Conservation (phyloP, 2,113 vertebrate genomes). For the Phalacrocorax aristotelis region DNA sequence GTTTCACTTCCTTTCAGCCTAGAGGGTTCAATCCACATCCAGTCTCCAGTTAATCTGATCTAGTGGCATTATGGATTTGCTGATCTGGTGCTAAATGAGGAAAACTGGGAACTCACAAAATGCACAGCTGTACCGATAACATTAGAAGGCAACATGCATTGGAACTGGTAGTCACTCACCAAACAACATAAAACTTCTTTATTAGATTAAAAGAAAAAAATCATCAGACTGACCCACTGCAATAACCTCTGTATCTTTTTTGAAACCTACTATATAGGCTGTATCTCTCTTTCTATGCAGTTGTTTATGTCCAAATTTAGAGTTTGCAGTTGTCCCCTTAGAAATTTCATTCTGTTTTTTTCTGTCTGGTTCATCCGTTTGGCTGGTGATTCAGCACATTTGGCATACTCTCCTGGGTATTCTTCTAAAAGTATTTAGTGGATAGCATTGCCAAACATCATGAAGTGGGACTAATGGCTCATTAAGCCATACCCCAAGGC, state of each 20-base stretch:
- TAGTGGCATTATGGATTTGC: background rate
- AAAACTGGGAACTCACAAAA: background rate
- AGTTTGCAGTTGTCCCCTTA: background rate
- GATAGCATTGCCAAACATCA: background rate
- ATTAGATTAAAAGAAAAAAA: background rate
- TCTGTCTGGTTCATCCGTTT: background rate
- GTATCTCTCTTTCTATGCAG: background rate
- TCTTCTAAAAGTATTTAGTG: background rate
- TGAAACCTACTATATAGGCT: rapidly evolving
- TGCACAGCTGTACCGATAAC: background rate
- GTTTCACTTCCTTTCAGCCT: background rate
- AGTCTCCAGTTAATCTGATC: background rate
- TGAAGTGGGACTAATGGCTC: background rate
- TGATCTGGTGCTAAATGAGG: background rate
- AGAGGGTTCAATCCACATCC: background rate
- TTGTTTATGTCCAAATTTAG: background rate
- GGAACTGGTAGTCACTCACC: background rate
- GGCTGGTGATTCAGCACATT: background rate
- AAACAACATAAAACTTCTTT: background rate
- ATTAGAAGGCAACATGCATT: background rate
- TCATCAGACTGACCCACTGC: rapidly evolving
- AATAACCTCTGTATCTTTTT: background rate
- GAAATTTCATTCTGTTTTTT: background rate
- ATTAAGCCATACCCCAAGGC: background rate
- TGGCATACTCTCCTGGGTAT: background rate